These are phyloP conservation scores for Eubasilissa splendida DNA, from an alignment of 2,888 invertebrate species.

Conservation along the genomic window DNA sequence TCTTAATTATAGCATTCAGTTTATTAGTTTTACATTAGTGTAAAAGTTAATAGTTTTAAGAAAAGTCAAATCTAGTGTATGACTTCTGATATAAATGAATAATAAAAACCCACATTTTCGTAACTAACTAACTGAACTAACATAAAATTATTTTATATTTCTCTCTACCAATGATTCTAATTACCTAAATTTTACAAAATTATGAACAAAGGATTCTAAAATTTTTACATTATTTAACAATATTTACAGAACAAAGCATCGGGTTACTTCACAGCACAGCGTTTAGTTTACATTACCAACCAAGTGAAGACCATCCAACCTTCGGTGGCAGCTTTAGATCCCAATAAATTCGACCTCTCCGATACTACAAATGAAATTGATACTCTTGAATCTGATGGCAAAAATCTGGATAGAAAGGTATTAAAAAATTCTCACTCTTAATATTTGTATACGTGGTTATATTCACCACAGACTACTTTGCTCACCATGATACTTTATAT, in stretches of 20 bases:
- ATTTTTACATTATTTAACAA: slow-evolving; percentile 20
- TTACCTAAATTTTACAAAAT: too few species aligned
- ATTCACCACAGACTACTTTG: too few species aligned
- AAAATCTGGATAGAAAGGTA: slow-evolving; percentile 74
- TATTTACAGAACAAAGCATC: slow-evolving; percentile 81
- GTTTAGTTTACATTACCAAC: slow-evolving; percentile 85
- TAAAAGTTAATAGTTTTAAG: too few species aligned
- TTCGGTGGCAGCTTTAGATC: slow-evolving; percentile 77
- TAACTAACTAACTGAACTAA: too few species aligned
- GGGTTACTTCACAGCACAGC: slow-evolving; percentile 90
- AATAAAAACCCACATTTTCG: too few species aligned
- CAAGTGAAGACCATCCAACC: slow-evolving; percentile 80
- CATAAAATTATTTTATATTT: too few species aligned
- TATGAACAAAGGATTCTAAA: neutral
- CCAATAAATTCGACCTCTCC: slow-evolving; percentile 77
- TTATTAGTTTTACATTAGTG: too few species aligned
- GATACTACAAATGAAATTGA: slow-evolving; percentile 77
- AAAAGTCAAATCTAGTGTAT: too few species aligned
- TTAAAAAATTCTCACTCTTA: neutral
- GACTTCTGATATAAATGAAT: too few species aligned
- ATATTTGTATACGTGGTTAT: slow-evolving; percentile 65
- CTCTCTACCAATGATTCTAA: too few species aligned
- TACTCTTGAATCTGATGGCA: slow-evolving; percentile 75
- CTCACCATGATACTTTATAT: slow-evolving; percentile 40
- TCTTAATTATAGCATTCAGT: too few species aligned